Evolutionary conservation across 2,888 invertebrate genomes (phyloP).

Genomic region (Cerceris rybyensis): DNA sequence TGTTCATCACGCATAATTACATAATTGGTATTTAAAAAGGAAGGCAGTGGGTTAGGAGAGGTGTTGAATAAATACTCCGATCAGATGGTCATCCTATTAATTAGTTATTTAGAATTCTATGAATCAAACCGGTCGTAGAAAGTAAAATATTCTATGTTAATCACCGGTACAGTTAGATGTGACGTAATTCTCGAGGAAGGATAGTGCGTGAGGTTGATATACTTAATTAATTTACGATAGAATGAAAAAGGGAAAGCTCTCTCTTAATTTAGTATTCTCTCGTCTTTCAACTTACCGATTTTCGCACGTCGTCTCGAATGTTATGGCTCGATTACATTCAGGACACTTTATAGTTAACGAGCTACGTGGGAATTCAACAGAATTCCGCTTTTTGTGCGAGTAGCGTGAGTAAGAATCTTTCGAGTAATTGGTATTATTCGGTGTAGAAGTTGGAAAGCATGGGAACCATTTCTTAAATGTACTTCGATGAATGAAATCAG

Average conservation of each 20-base stretch:
- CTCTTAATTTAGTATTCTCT: slow-evolving; percentile 11
- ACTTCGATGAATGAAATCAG: slow-evolving; percentile 21
- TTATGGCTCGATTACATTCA: slow-evolving; percentile 27
- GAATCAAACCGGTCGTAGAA: neutral
- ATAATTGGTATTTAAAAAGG: neutral
- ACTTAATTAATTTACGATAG: slow-evolving; percentile 34
- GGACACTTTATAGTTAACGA: slow-evolving; percentile 47
- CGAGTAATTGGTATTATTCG: slow-evolving; percentile 60
- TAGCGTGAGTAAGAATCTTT: slow-evolving; percentile 43
- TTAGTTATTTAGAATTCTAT: neutral
- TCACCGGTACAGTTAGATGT: slow-evolving; percentile 14
- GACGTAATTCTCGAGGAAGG: slow-evolving; percentile 14
- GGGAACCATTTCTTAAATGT: slow-evolving; percentile 62
- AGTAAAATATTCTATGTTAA: neutral
- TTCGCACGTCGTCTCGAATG: slow-evolving; percentile 26
- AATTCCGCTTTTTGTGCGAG: slow-evolving; percentile 54
- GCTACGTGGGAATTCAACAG: slow-evolving; percentile 64
- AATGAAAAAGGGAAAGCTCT: slow-evolving; percentile 39
- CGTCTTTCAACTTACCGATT: slow-evolving; percentile 37
- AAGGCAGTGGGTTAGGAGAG: neutral
- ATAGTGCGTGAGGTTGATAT: slow-evolving; percentile 3
- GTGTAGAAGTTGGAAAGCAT: slow-evolving; percentile 67
- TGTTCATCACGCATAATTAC: too few species aligned
- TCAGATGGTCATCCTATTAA: too few species aligned
- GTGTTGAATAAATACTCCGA: neutral